Evolutionary conservation across 1,140 invertebrate species (phyloP), one percentile per base, ranked within the genome.

Genomic region (Nasonia giraulti): DNA sequence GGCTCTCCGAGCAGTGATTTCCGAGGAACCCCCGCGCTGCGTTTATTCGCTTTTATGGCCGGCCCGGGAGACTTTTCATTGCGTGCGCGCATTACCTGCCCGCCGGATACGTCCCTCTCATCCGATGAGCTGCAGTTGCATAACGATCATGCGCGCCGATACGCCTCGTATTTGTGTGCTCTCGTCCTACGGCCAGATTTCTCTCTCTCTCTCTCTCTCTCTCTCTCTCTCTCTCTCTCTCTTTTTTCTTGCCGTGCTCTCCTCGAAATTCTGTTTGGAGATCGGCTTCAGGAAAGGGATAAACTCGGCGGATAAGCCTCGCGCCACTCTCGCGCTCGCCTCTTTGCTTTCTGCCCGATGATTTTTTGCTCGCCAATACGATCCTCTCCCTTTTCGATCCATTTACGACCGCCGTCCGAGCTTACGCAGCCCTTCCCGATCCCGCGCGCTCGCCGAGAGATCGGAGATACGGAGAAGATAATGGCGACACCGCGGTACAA

Each of bases 21-120:
- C 62, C 31, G 10, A 47, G 31, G 37, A 23, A 47, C 47, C 68
- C n/a, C 20, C 68, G 23, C 7, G 68, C 68, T 10, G 68, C 23
- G 68, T 71, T 33, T 33, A 31, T 33, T 66, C 7, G n/a, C 27
- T 84, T 84, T 79, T 68, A 84, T 73, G 40, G 50, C 77, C 47
- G 37, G 40, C 27, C 31, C 20, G 27, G 75, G 71, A 75, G 50
- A 27, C 27, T 74, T 74, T 82, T 37, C n/a, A 17, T 14, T 27
- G 44, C n/a, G 73, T 20, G 31, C 50, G 23, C n/a, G 62, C 5
- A 66, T 50, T 82, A 62, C 73, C 80, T 82, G 44, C 10, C 66
- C 40, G 27, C 23, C 27, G n/a, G 20, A 69, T 50, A 14, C 12
- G 27, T 12, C 69, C 12, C 14, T 74, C 73, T n/a, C n/a, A 27